Percentiles rank a stretch among this genome's conserved stretches.
phyloP scores from a whole-genome alignment of 1,140 invertebrate genomes.

The Asbolus verrucosus region DNA sequence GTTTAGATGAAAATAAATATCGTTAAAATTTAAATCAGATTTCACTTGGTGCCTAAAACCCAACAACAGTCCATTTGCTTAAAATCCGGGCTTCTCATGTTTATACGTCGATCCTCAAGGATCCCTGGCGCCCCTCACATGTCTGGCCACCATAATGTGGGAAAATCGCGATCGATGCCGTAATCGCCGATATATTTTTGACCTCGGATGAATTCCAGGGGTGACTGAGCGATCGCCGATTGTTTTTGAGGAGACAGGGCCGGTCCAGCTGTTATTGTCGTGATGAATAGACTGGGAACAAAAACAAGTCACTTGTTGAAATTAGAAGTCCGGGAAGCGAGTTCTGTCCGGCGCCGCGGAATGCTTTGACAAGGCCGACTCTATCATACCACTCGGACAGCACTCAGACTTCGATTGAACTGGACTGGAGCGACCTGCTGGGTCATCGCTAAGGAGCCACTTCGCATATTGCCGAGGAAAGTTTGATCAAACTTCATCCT shows the following conservation, averaged over 20 bases:
- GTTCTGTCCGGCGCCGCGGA: slow-evolving; percentile 56
- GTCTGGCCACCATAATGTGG: slow-evolving; percentile 13
- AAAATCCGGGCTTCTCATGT: too few species aligned
- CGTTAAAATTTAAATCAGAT: too few species aligned
- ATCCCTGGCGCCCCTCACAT: too few species aligned
- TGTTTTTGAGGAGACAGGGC: slow-evolving; percentile 30
- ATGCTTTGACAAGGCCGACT: slow-evolving; percentile 62
- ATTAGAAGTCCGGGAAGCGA: slow-evolving; percentile 62
- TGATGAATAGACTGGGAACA: slow-evolving; percentile 62
- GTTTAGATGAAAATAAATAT: too few species aligned
- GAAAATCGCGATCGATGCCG: slow-evolving; percentile 10
- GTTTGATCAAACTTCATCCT: too few species aligned
- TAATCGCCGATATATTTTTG: slow-evolving; percentile 12
- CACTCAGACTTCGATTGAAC: slow-evolving; percentile 36
- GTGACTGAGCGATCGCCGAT: slow-evolving; percentile 21
- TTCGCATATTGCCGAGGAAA: not conserved
- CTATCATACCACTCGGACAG: slow-evolving; percentile 40
- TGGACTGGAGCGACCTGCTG: not conserved
- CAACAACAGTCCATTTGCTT: too few species aligned
- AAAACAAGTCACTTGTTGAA: slow-evolving; percentile 62
- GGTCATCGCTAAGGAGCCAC: slow-evolving; percentile 1
- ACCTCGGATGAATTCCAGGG: slow-evolving; percentile 32
- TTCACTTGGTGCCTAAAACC: too few species aligned
- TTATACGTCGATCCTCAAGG: too few species aligned
- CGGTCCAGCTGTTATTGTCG: slow-evolving; percentile 53